Evolutionary conservation across 1,140 invertebrate genomes (phyloP), one percentile per base, ranked within the genome.

Genomic region (Pomacea maculata): DNA sequence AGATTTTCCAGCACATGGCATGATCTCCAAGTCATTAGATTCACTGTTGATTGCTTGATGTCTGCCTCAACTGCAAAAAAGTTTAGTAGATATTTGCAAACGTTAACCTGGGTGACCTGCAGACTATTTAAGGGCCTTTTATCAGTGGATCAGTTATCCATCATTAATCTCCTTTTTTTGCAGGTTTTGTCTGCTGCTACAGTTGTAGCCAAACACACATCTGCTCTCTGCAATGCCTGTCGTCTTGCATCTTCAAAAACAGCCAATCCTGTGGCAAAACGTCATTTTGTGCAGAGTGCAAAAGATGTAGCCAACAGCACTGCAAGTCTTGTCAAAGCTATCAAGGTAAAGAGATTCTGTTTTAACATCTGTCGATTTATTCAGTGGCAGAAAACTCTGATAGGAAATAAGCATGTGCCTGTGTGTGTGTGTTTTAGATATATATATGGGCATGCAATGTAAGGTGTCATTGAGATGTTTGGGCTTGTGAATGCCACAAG

Each of bases 251-350:
- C 97, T 19, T 95, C 95, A 74, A 96, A 96, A 90, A 98, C 97
- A 7, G 94, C 93, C 75, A 98, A 99, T 92, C 96, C 97, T 0
- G 96, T 97, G 34, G 96, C 97, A 65, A 99, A 99, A 91, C 92
- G 97, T 82, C 97, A 99, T 89, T 99, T 99, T 91, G 97, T 99
- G 25, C 97, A 99, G 89, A 96, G 97, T 81, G 98, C 98, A 52
- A 98, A 98, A 90, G 97, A 99, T 89, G 97, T 99, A 2, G 98
- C 98, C 34, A 98, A 98, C 91, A 97, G 96, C 8, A 99, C 98
- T 7, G 96, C 97, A 0, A 94, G 94, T 84, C 93, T 99, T 11
- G 98, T 99, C 1, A 97, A 97, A 91, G 96, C 97, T 88, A 99
- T 99, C 82, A 99, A 99, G 92, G 94, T 91, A 73, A 76, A 82